Base-by-base conservation (phyloP, 2,888 invertebrate genomes). In the Hydroisotoma schaefferi region DNA sequence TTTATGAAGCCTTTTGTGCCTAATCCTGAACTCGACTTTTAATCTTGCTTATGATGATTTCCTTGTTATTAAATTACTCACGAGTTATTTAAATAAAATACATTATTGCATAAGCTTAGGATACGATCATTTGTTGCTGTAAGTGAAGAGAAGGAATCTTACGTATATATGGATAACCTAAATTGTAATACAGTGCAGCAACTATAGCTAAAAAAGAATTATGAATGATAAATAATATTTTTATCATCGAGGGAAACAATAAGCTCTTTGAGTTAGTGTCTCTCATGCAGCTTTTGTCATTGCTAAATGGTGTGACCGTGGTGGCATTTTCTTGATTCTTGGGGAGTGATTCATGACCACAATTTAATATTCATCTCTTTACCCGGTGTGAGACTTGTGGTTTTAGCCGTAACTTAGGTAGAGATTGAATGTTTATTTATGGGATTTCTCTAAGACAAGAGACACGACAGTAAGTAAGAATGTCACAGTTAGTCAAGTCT, bases 341-440 rank as follows among this genome's bases (percentile, higher is more conserved):
- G 46, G 22, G 20, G n/a, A 5, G 49, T 52, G 52, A 52, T 52
- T 52, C 52, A 52, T 52, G 33, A 20, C 22, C 25, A 52, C n/a
- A 20, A 15, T 52, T 52, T 52, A 52, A 52, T 52, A 52, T 37
- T 52, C 33, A 52, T 52, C 52, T 26, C 47, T 47, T n/a, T n/a
- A 22, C 52, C 52, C 23, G 52, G 52, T 6, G 52, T 37, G 52
- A 52, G 52, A 18, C 33, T 37, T 4, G 15, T n/a, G 10, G 49
- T 12, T 10, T 27, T 25, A n/a, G n/a, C n/a, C 8, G 8, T 10
- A 8, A 33, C 33, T 10, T 8, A 8, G 15, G 33, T 33, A 33
- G 33, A 33, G 33, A 33, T 46, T 46, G 23, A 15, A 48, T 20
- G 52, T 33, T 52, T 52, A 52, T 52, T 52, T 52, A 52, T 52